Evolutionary conservation across 2,888 invertebrate species (phyloP), one percentile per base, ranked within the genome.

Genomic region (Dasypolia templi): DNA sequence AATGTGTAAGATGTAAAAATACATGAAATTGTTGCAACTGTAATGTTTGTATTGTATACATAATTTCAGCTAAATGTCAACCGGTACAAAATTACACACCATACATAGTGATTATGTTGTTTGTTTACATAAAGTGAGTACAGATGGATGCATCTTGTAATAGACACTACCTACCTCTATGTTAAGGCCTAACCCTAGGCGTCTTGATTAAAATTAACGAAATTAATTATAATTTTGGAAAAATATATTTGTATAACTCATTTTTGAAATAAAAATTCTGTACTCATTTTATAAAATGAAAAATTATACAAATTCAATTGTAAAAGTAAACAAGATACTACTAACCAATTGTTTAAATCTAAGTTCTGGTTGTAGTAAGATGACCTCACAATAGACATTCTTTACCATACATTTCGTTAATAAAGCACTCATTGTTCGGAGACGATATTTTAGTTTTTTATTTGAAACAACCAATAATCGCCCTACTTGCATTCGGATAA

Each of bases 401-500:
- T 93, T 93, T 93, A 89, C 86, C 94, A 93, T 92, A 94, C 95
- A 95, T 95, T 95, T 95, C 94, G 95, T 95, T 95, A 96, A 94
- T 96, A 96, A 95, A 96, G 95, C 96, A 96, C 96, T 95, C 95
- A 95, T 95, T 96, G 96, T 96, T 96, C 96, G 88, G 92, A 89
- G 83, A 59, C 61, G 35, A 46, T 64, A 19, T 46, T 69, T 70
- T 79, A 49, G 64, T 82, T 77, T 75, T 68, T 77, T 74, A 74
- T 70, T 72, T 65, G 65, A 53, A 22, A 29, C 19, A 26, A 44
- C 44, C 19, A 11, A 22, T 1, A 19, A 32, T 51, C 3, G 11
- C 63, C 46, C 14, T 56, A 35, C 14, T 29, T 32, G 14, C 9
- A 53, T 72, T 51, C 26, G 32, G 14, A 44, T 42, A 67, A 17